Evolutionary conservation across 2,113 vertebrate species (phyloP).

Genomic region (Ciconia maguari): DNA sequence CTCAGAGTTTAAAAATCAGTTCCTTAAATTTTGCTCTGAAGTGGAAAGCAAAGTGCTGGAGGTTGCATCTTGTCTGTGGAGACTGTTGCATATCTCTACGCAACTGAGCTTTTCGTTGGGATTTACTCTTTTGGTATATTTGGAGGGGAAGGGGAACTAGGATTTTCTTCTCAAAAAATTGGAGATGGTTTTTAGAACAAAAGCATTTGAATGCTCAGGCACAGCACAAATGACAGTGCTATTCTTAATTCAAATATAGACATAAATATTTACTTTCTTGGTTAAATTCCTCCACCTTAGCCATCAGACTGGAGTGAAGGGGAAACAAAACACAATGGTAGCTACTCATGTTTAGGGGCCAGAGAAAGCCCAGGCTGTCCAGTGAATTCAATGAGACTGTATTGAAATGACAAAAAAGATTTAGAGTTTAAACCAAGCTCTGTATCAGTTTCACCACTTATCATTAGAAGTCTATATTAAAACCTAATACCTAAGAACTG

Average conservation of each 20-base stretch:
- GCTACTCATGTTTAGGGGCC: background rate
- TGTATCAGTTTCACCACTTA: background rate
- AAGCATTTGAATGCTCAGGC: background rate
- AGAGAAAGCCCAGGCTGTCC: background rate
- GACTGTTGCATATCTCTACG: background rate
- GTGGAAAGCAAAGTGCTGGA: background rate
- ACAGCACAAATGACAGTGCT: background rate
- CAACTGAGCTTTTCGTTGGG: background rate
- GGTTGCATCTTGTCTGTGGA: background rate
- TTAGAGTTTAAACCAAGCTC: background rate
- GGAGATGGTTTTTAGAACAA: background rate
- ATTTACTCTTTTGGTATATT: background rate
- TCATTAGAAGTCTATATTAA: background rate
- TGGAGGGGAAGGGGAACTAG: background rate
- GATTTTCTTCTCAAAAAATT: background rate
- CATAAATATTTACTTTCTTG: background rate
- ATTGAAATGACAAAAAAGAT: background rate
- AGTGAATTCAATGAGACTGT: background rate
- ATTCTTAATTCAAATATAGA: background rate
- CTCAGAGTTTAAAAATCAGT: background rate
- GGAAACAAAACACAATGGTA: background rate
- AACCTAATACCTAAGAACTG: background rate
- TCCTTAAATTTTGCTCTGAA: background rate
- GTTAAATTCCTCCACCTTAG: background rate
- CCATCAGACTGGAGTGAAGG: background rate